phyloP scores from a whole-genome alignment of 2,113 vertebrate genomes.

The Eurystomus gularis region DNA sequence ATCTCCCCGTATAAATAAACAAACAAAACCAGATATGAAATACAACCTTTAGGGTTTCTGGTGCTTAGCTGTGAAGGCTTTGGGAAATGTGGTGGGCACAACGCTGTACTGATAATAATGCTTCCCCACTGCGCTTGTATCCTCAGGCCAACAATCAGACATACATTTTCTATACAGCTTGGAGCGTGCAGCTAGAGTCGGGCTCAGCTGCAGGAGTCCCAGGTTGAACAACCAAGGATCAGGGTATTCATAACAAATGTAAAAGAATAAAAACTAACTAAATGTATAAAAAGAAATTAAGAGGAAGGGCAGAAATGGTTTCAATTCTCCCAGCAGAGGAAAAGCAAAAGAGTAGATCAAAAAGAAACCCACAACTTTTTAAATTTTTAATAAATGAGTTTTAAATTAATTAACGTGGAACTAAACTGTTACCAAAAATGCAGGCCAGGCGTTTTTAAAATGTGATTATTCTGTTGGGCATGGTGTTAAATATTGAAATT shows the following conservation, averaged over 20 bases:
- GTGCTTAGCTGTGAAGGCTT: background rate
- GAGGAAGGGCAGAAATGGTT: background rate
- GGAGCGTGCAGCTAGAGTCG: rapidly evolving
- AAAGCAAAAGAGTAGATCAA: background rate
- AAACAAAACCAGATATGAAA: background rate
- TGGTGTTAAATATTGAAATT: background rate
- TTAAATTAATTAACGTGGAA: background rate
- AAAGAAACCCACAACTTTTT: background rate
- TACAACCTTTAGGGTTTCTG: background rate
- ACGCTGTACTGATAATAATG: background rate
- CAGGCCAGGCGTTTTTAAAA: background rate
- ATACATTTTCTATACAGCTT: background rate
- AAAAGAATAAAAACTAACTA: background rate
- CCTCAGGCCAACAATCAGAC: background rate
- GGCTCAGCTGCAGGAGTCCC: background rate
- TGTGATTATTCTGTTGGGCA: background rate
- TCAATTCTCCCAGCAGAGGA: background rate
- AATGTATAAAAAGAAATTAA: background rate
- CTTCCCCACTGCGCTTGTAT: background rate
- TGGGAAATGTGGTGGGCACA: background rate
- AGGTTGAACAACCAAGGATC: background rate
- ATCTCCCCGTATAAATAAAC: background rate
- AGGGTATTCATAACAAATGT: background rate
- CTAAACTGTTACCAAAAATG: background rate
- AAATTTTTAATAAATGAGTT: background rate